Percentiles rank a stretch among this genome's conserved stretches.
Conservation (phyloP, 1,140 invertebrate species). For the Ooceraea biroi region DNA sequence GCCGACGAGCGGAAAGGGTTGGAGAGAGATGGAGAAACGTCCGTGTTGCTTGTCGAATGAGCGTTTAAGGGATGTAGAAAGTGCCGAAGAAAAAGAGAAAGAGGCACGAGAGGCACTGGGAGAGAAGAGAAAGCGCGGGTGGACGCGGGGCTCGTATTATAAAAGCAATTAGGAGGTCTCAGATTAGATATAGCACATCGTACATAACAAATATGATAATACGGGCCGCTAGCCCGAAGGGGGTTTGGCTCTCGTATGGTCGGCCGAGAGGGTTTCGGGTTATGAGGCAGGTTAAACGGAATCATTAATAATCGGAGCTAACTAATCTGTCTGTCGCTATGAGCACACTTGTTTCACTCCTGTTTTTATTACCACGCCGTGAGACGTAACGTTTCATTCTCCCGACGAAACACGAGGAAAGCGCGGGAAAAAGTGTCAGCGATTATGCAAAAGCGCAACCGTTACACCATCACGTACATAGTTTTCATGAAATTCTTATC, state of each 20-base stretch:
- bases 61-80: constrained; percentile 74
- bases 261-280: constrained; percentile 71
- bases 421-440: background rate
- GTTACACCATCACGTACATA: background rate
- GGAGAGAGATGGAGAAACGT: constrained; percentile 36
- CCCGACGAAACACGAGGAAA: background rate
- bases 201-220: constrained; percentile 87
- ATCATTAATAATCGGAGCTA: constrained; percentile 86
- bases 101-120: constrained; percentile 2
- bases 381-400: constrained; percentile 76
- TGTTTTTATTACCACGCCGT: constrained; percentile 81
- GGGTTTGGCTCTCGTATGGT: constrained; percentile 76
- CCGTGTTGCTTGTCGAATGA: constrained; percentile 50
- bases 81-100: constrained; percentile 24
- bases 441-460: background rate
- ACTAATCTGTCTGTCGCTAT: constrained; percentile 87
- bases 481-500: too few species aligned
- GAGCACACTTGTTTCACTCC: constrained; percentile 85
- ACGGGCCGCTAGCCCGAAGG: constrained; percentile 80
- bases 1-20: constrained; percentile 26
- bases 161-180: constrained; percentile 85
- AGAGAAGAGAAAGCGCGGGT: constrained; percentile 18
- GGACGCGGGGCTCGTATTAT: constrained; percentile 79
- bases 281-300: constrained; percentile 85
- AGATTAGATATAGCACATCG: constrained; percentile 85